A percentile compares a stretch with the other conserved stretches of the same genome.
phyloP scores from a whole-genome alignment of 2,113 vertebrate genomes.

The Elephas maximus region DNA sequence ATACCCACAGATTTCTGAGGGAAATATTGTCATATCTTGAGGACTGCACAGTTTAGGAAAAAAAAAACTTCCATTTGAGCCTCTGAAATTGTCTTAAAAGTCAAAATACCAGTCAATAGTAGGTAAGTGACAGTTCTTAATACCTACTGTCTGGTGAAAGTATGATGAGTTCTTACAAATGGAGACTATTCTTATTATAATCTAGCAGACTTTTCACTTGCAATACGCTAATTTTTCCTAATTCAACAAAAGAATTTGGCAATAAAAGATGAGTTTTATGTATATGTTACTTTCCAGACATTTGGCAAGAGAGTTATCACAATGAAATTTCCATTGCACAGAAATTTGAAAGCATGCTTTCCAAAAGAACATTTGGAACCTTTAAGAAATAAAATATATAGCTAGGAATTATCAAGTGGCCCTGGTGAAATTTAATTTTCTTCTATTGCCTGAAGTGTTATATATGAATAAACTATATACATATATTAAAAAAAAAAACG shows the following conservation, averaged over 20 bases:
- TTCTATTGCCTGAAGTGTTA: neutral
- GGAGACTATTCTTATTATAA: neutral
- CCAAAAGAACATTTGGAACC: conserved; percentile 18
- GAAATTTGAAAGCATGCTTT: conserved; percentile 32
- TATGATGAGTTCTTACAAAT: neutral
- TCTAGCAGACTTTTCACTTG: neutral
- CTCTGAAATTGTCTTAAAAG: conserved; percentile 10
- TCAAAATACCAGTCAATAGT: neutral
- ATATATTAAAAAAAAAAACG: no score
- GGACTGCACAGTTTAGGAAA: neutral
- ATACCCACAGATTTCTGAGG: neutral
- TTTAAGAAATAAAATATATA: conserved; percentile 44
- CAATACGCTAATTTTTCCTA: conserved; percentile 16
- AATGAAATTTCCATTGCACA: conserved; percentile 57
- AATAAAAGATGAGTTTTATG: neutral
- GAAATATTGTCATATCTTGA: neutral
- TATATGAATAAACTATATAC: neutral
- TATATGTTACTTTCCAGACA: conserved; percentile 56
- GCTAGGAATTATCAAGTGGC: neutral
- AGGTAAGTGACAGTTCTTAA: neutral
- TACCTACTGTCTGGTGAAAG: neutral
- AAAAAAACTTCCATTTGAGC: neutral
- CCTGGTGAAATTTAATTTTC: neutral
- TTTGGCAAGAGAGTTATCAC: conserved; percentile 52
- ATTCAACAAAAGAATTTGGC: conserved; percentile 45